These are phyloP conservation scores for Tetrao urogallus DNA, from an alignment of 2,113 vertebrate species.

Conservation along the genomic window DNA sequence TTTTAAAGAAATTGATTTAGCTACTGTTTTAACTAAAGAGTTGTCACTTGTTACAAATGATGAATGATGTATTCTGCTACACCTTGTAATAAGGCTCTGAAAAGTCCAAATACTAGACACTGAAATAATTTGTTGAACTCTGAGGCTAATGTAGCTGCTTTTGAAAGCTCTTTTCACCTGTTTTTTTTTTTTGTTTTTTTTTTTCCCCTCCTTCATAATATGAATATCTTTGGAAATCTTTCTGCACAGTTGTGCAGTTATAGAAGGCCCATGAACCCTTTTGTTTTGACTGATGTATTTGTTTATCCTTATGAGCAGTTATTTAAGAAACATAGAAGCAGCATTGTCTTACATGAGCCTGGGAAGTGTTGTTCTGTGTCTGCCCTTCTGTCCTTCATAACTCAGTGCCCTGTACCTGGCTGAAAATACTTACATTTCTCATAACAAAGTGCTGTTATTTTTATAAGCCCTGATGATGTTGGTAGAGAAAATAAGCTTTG, in stretches of 20 bases:
- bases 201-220: not conserved
- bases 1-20: not conserved
- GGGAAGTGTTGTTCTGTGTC: not conserved
- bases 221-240: not conserved
- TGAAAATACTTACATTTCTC: not conserved
- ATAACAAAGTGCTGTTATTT: not conserved
- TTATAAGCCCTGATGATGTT: conserved; percentile 11
- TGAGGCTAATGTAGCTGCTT: not conserved
- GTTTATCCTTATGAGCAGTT: not conserved
- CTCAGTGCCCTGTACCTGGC: not conserved
- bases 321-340: not conserved
- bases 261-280: not conserved
- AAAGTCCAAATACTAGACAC: not conserved
- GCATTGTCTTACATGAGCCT: not conserved
- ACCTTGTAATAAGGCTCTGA: not conserved
- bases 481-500: conserved; percentile 71
- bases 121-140: conserved; percentile 5
- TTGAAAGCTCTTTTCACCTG: not conserved
- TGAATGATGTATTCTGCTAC: not conserved
- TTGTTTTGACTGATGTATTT: not conserved
- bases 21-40: not conserved
- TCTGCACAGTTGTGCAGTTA: not conserved
- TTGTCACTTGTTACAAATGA: not conserved
- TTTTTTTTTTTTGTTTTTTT: accelerated
- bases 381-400: not conserved